Conservation (phyloP, 1,140 invertebrate genomes). For the Cotesia typhae region DNA sequence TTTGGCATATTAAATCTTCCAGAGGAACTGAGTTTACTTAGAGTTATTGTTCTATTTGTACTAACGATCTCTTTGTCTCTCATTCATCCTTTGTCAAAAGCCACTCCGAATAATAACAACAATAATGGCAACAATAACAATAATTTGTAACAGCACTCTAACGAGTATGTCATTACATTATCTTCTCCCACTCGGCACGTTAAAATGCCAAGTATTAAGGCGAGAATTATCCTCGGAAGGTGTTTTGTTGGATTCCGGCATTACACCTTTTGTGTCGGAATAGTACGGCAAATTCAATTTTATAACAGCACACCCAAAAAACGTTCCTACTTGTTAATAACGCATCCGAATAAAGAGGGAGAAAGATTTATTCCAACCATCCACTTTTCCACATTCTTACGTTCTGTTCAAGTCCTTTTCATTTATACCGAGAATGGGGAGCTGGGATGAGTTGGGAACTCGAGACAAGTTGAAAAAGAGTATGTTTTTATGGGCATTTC, state of each 20-base stretch:
- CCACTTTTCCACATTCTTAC: too few species aligned
- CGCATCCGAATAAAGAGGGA: too few species aligned
- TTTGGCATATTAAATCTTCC: background rate
- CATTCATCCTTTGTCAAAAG: constrained; percentile 11
- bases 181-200: background rate
- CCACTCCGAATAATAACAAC: background rate
- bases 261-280: constrained; percentile 14
- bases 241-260: constrained; percentile 11
- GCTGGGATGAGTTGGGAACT: too few species aligned
- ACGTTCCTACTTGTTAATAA: constrained; percentile 43
- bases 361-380: background rate
- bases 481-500: constrained; percentile 6
- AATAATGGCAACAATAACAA: background rate
- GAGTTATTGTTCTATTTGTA: constrained; percentile 33
- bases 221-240: background rate
- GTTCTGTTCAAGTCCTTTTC: too few species aligned
- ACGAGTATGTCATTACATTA: too few species aligned
- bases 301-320: background rate
- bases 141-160: background rate
- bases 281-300: background rate
- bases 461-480: too few species aligned
- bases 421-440: background rate
- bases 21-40: constrained; percentile 24
- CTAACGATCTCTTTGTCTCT: constrained; percentile 10
- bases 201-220: constrained; percentile 3